Conservation (phyloP, 2,888 invertebrate species). For the Lissonota sp. region DNA sequence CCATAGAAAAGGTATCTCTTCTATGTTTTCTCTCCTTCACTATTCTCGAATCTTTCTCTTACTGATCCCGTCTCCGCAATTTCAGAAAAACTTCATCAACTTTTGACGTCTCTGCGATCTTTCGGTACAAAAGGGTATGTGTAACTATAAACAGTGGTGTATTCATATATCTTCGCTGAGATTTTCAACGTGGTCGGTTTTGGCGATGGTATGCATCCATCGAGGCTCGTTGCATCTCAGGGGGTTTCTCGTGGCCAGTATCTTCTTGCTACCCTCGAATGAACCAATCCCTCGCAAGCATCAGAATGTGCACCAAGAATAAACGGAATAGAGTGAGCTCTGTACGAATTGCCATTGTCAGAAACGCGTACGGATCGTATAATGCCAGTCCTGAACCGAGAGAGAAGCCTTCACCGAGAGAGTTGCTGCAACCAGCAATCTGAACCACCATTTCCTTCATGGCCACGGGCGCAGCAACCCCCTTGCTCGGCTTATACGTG, state of each 20-base stretch:
- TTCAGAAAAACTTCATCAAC: no score
- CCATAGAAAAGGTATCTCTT: conserved; percentile 22
- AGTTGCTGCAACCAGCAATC: conserved; percentile 58
- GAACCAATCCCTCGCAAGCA: conserved; percentile 69
- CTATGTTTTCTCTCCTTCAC: conserved; percentile 23
- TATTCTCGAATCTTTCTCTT: conserved; percentile 41
- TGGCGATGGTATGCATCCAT: conserved; percentile 72
- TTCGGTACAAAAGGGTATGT: no score
- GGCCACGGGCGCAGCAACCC: conserved; percentile 36
- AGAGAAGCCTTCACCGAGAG: conserved; percentile 26
- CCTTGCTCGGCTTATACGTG: conserved; percentile 60
- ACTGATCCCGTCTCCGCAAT: no score
- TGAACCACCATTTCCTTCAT: conserved; percentile 25
- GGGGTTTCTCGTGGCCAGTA: conserved; percentile 72
- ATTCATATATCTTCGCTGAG: conserved; percentile 77
- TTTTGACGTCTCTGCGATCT: neutral
- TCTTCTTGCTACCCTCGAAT: conserved; percentile 71
- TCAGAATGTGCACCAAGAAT: conserved; percentile 51
- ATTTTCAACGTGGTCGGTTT: conserved; percentile 76
- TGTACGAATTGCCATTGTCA: conserved; percentile 19
- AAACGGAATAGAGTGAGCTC: conserved; percentile 13
- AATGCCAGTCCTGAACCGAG: conserved; percentile 54
- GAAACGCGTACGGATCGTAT: conserved; percentile 51
- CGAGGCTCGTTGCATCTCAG: conserved; percentile 60
- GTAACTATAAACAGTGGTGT: conserved; percentile 66